Evolutionary conservation across 2,113 vertebrate species (phyloP).

Genomic region (Sus scrofa): DNA sequence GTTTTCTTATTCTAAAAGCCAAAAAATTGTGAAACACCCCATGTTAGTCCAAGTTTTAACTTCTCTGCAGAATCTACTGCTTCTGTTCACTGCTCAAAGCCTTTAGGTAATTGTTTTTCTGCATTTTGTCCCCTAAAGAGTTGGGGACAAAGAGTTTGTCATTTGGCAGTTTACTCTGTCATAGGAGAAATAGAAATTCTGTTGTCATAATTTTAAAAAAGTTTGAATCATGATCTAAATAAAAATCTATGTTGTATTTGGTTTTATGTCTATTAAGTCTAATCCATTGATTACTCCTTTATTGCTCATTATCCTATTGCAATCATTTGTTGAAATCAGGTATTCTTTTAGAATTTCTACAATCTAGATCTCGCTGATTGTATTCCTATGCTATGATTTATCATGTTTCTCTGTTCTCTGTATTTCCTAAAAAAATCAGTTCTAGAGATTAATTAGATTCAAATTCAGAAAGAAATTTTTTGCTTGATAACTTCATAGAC

Average conservation of each 20-base stretch:
- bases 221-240: neutral
- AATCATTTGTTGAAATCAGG: neutral
- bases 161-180: neutral
- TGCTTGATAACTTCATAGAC: neutral
- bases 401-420: neutral
- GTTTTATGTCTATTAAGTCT: neutral
- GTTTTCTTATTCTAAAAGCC: neutral
- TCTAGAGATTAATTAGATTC: neutral
- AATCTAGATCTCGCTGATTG: neutral
- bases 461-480: neutral
- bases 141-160: neutral
- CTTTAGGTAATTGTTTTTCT: neutral
- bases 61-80: neutral
- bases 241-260: neutral
- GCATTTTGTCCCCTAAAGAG: neutral
- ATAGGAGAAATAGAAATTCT: neutral
- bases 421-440: neutral
- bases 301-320: neutral
- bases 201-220: neutral
- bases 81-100: neutral
- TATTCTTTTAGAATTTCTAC: neutral
- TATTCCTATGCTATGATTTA: neutral
- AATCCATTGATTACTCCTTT: neutral
- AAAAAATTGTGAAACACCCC: neutral
- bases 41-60: neutral